Base-by-base conservation (phyloP, 2,797 vertebrate species). In the Simalia tracyae region DNA sequence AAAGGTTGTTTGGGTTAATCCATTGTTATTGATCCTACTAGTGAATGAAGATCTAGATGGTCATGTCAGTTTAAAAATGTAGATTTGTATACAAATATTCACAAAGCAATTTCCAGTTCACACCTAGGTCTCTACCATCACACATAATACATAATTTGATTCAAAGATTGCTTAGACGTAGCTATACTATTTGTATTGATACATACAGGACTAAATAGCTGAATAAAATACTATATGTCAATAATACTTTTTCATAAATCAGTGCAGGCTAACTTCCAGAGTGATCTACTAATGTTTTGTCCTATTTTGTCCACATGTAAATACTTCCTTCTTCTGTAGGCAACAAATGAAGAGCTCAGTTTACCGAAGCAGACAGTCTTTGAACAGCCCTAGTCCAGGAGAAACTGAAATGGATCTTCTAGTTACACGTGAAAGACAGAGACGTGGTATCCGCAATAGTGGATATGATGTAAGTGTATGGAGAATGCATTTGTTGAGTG, bases 351-450 rank as follows among this genome's bases (percentile, higher is more conserved):
- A 98, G 96, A 98, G 97, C 96, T 98, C 98, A 0, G 97, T 98
- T 88, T 99, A 99, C 97, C 98, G 98, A 96, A 99, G 99, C 97
- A 98, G 99, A 92, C 99, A 99, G 97, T 99, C 99, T 94, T 98
- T 99, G 96, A 99, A 99, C 96, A 99, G 99, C 92, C 99, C 99
- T 22, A 99, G 99, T 95, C 99, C 99, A 1, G 99, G 99, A 92
- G 99, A 99, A 96, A 99, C 99, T 0, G 99, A 99, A 97, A 99
- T 99, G 99, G 99, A 99, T 97, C 98, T 99, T 93, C 98, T 99
- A 87, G 99, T 99, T 94, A 99, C 99, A 95, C 98, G 98, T 93
- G 99, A 99, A 95, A 98, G 98, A 95, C 98, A 99, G 2, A 98
- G 98, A 42, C 98, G 98, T 96, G 99, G 99, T 89, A 99, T 99